Percentiles rank a stretch among this genome's conserved stretches.
Evolutionary conservation across 2,888 invertebrate genomes (phyloP).

Genomic region (Digitonthophagus gazella): DNA sequence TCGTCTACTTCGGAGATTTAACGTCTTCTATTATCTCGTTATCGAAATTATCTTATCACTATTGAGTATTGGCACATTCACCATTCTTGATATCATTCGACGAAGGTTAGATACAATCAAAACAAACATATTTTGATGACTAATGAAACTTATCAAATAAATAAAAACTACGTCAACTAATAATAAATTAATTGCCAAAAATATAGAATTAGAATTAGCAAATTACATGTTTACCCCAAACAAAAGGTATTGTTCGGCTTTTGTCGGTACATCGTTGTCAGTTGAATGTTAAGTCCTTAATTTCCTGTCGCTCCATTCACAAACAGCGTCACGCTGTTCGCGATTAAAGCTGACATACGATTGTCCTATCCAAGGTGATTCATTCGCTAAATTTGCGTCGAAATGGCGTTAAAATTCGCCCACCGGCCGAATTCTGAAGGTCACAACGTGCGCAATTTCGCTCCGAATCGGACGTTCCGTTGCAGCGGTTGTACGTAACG

Average conservation of each 20-base stretch:
- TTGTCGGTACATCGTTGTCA: neutral
- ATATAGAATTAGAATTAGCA: no score
- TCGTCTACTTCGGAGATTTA: neutral
- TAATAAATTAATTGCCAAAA: no score
- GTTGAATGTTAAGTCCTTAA: neutral
- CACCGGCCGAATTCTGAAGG: neutral
- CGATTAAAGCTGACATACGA: neutral
- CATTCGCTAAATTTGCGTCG: neutral
- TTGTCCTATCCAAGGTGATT: neutral
- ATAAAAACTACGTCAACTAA: no score
- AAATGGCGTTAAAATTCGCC: neutral
- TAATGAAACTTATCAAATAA: no score
- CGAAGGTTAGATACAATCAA: no score
- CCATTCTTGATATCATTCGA: neutral
- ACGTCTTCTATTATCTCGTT: neutral
- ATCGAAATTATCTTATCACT: neutral
- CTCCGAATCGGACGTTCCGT: neutral
- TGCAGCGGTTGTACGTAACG: neutral
- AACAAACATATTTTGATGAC: no score
- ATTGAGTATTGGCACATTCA: neutral
- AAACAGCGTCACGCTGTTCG: neutral
- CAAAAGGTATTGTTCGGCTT: neutral
- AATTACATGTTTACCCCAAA: neutral
- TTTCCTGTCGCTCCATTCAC: neutral
- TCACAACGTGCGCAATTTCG: neutral